A percentile compares a stretch with the other conserved stretches of the same genome.
Conservation (phyloP, 2,113 vertebrate genomes). For the Chascanopsetta lugubris region DNA sequence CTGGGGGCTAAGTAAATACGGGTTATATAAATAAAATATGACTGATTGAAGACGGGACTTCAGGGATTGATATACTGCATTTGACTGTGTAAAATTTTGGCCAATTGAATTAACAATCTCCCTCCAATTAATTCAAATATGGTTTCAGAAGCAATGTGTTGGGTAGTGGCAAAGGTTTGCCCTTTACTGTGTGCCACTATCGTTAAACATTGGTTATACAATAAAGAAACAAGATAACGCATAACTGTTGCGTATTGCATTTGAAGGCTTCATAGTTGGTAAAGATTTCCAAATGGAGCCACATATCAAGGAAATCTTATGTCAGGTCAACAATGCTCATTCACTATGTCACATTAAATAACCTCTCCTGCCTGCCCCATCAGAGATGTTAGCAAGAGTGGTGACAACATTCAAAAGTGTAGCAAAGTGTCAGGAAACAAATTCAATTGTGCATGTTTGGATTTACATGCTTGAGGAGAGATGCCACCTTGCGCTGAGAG, state of each 20-base stretch:
- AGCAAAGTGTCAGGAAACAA: constrained; percentile 57
- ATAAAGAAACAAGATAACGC: no score
- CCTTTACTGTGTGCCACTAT: neutral
- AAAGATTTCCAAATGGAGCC: neutral
- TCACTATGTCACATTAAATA: constrained; percentile 45
- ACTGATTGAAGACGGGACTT: no score
- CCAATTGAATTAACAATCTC: no score
- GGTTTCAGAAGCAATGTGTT: no score
- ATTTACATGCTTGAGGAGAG: constrained; percentile 62
- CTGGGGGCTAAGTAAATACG: no score
- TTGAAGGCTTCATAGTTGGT: constrained; percentile 18
- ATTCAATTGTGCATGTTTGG: constrained; percentile 55
- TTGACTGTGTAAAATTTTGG: neutral
- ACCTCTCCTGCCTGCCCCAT: constrained; percentile 37
- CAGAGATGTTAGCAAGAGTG: constrained; percentile 44
- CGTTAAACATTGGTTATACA: neutral
- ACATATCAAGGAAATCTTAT: constrained; percentile 20
- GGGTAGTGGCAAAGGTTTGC: neutral
- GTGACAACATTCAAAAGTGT: constrained; percentile 56
- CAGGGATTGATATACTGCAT: neutral
- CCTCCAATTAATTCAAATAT: no score
- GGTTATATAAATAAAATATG: no score
- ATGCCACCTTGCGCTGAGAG: constrained; percentile 33
- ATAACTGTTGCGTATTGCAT: no score
- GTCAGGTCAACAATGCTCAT: constrained; percentile 28